Conservation (phyloP, 2,797 vertebrate genomes). For the Pygocentrus nattereri region DNA sequence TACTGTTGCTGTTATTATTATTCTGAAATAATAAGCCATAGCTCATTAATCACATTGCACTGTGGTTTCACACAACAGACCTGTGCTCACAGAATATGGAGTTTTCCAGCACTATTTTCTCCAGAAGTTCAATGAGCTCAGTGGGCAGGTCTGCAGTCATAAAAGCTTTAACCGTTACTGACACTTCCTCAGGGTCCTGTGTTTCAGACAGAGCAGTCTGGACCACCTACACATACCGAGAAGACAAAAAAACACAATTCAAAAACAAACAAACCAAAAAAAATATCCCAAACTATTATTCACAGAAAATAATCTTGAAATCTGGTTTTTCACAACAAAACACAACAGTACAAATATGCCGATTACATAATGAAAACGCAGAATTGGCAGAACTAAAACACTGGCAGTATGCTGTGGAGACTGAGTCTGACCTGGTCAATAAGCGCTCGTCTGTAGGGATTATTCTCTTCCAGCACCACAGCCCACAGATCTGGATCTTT, state of each 20-base stretch:
- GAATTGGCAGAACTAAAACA: neutral
- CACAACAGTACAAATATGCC: no score
- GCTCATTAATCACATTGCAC: neutral
- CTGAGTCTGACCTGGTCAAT: slow-evolving; percentile 85
- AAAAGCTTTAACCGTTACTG: slow-evolving; percentile 95
- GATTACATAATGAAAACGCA: neutral
- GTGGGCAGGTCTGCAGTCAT: slow-evolving; percentile 49
- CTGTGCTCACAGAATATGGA: slow-evolving; percentile 92
- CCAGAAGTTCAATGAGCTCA: slow-evolving; percentile 72
- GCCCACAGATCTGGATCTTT: slow-evolving; percentile 93
- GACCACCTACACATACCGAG: slow-evolving; percentile 83
- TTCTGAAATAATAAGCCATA: neutral
- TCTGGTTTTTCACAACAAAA: no score
- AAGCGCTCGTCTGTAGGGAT: slow-evolving; percentile 87
- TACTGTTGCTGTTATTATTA: neutral
- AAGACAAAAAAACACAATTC: no score
- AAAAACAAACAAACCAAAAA: no score
- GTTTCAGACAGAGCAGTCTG: slow-evolving; percentile 97
- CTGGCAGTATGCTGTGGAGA: neutral
- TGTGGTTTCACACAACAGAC: slow-evolving; percentile 62
- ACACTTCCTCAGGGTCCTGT: slow-evolving; percentile 98
- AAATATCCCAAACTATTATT: no score
- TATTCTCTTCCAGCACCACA: slow-evolving; percentile 89
- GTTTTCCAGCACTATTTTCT: slow-evolving; percentile 89
- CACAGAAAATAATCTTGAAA: no score